These are phyloP conservation scores for Noctua janthe DNA, from an alignment of 2,888 invertebrate species.

Conservation along the genomic window DNA sequence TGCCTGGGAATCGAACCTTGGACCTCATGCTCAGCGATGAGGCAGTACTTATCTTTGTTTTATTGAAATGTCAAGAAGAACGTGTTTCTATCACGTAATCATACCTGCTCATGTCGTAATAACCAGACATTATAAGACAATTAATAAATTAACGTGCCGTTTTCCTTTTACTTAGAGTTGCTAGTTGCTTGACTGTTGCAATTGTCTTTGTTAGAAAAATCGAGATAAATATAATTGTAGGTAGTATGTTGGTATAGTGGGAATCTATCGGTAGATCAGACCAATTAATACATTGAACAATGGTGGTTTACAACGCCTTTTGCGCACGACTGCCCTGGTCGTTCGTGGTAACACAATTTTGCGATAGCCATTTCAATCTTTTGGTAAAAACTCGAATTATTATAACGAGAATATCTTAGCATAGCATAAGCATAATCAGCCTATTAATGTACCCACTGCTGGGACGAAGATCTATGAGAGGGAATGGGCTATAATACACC, in stretches of 20 bases:
- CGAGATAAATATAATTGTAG: constrained; percentile 27
- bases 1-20: too few species aligned
- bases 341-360: background rate
- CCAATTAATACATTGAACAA: constrained; percentile 43
- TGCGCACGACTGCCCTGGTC: background rate
- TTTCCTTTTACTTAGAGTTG: background rate
- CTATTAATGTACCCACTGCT: too few species aligned
- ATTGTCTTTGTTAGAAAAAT: constrained; percentile 41
- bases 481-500: too few species aligned
- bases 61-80: constrained; percentile 20
- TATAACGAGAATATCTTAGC: background rate
- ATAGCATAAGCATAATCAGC: too few species aligned
- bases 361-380: background rate
- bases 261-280: constrained; percentile 27
- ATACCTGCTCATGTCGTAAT: constrained; percentile 29
- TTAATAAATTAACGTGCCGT: constrained; percentile 17
- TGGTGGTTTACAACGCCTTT: background rate
- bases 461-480: too few species aligned
- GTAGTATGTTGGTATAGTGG: constrained; percentile 9
- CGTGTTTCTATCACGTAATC: constrained; percentile 28
- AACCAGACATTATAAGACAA: constrained; percentile 20
- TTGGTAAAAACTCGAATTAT: background rate
- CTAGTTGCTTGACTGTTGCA: background rate
- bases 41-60: background rate
- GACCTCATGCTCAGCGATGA: too few species aligned